These are phyloP conservation scores for Onthophagus sagittarius DNA, from an alignment of 2,888 invertebrate species.

Conservation along the genomic window DNA sequence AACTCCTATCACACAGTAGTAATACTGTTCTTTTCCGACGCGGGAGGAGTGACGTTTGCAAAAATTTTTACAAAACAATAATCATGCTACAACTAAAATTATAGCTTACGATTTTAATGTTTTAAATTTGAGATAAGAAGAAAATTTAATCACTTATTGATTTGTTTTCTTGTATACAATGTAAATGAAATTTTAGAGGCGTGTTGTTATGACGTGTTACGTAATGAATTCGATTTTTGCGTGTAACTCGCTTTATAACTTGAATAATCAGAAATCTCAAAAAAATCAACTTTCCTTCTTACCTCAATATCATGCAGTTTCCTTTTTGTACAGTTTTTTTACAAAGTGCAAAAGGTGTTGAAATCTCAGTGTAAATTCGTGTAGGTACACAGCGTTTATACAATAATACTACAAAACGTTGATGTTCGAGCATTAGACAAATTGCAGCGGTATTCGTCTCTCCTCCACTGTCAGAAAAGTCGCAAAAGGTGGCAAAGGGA, in stretches of 20 bases:
- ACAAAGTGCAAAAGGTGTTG: not conserved
- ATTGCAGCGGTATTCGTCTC: slow-evolving; percentile 43
- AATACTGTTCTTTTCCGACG: slow-evolving; percentile 60
- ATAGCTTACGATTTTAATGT: too few species aligned
- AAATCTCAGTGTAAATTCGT: not conserved
- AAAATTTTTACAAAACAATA: slow-evolving; percentile 4
- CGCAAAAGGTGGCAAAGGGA: slow-evolving; percentile 39
- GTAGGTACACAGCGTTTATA: not conserved
- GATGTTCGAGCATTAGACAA: slow-evolving; percentile 23
- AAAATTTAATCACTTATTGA: not conserved
- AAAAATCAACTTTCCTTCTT: not conserved
- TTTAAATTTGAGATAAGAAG: not conserved
- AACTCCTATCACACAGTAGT: slow-evolving; percentile 91
- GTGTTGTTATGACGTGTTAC: not conserved
- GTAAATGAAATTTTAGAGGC: not conserved
- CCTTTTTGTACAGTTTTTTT: not conserved
- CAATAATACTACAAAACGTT: not conserved
- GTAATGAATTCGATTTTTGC: not conserved
- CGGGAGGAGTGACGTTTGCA: slow-evolving; percentile 50
- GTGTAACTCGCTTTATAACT: not conserved
- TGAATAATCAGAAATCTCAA: not conserved
- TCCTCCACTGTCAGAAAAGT: slow-evolving; percentile 52
- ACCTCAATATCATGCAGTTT: not conserved
- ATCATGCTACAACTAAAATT: not conserved
- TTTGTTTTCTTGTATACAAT: not conserved